Conservation (phyloP, 2,113 vertebrate species). For the Pseudolaguvia tuberculata region DNA sequence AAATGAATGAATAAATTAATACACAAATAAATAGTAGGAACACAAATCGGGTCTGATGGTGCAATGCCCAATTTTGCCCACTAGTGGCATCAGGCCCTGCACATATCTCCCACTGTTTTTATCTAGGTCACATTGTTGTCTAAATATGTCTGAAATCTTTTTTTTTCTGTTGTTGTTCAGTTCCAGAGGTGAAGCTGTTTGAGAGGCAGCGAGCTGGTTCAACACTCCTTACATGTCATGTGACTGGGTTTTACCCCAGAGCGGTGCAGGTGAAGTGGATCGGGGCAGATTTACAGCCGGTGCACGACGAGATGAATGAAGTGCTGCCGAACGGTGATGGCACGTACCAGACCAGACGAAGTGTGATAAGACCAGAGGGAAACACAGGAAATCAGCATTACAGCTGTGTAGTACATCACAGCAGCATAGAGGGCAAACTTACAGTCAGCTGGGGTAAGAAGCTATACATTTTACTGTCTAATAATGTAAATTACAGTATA, state of each 20-base stretch:
- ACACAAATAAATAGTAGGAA: too few species aligned
- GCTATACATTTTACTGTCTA: too few species aligned
- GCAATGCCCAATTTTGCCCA: too few species aligned
- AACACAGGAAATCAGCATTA: background rate
- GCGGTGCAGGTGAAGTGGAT: conserved; percentile 24
- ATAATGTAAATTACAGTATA: too few species aligned
- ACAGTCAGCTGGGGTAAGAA: conserved; percentile 22
- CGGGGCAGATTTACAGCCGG: background rate
- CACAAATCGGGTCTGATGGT: too few species aligned
- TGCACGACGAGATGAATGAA: background rate
- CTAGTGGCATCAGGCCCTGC: too few species aligned
- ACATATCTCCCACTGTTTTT: too few species aligned
- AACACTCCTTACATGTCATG: conserved; percentile 22
- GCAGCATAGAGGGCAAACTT: conserved; percentile 13
- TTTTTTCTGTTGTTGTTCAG: background rate
- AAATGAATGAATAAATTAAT: too few species aligned
- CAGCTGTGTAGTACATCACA: conserved; percentile 30
- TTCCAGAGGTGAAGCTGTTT: conserved; percentile 20
- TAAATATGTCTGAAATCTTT: too few species aligned
- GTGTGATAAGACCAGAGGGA: conserved; percentile 26
- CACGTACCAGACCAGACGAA: conserved; percentile 32
- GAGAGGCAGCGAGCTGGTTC: background rate
- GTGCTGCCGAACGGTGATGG: conserved; percentile 29
- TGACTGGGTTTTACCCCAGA: conserved; percentile 31
- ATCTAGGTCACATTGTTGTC: too few species aligned